Base-by-base conservation (phyloP, 1,140 invertebrate species). In the Anoplophora glabripennis region DNA sequence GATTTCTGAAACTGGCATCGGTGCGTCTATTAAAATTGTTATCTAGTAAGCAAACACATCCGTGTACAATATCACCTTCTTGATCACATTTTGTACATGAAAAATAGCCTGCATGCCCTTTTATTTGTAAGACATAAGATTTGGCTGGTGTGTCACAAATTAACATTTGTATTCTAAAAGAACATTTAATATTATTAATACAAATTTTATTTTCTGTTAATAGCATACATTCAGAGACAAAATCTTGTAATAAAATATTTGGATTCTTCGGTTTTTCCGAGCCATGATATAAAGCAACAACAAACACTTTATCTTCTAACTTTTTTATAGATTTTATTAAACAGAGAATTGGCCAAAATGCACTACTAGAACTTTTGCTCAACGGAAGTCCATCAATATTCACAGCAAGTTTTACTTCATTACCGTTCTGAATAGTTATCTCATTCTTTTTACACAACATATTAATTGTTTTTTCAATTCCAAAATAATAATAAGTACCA, bases 321-420 rank as follows among this genome's bases (percentile, higher is more conserved):
- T n/a, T 9, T n/a, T 28, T 28, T 3, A 28, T 3, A 28, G 2
- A 3, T 2, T 28, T 28, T 28, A 28, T 28, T 3, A 49, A 33
- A 44, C 53, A 34, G 4, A 54, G 12, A 42, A 54, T 54, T 42
- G 53, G 53, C 44, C 28, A 54, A 44, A 54, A 44, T 15, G 33
- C 21, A 45, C 53, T 54, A 54, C 14, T 34, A 21, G 41, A 54
- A 45, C 53, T 54, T 44, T 54, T 54, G 41, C n/a, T 11, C 17
- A 54, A 12, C 7, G 53, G 33, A 14, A 54, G 44, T n/a, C 41
- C 41, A 54, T 54, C 53, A 18, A 54, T 54, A n/a, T 54, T 54
- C 3, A 54, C 28, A 44, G 15, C n/a, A n/a, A n/a, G n/a, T n/a
- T n/a, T n/a, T n/a, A 54, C 28, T 44, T 54, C 38, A 44, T 34